Base-by-base conservation (phyloP, 2,888 invertebrate genomes). In the Aporophyla nigra region DNA sequence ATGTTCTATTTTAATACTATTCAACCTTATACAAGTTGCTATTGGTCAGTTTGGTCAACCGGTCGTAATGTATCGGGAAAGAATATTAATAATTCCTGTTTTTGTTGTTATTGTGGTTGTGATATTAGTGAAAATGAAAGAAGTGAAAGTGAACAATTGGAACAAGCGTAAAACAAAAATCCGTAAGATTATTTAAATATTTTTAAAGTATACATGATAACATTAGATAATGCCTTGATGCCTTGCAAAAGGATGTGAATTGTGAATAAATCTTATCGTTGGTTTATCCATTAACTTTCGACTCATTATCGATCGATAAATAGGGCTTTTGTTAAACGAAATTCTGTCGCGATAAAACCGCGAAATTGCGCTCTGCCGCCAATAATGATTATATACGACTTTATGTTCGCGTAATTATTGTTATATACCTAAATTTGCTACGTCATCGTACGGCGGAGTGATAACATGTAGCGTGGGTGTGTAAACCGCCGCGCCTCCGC, bases 401-500 rank as follows among this genome's bases (percentile, higher is more conserved):
- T 74, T 85, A 83, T 76, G 74, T 82, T 80, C 80, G 74, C 78
- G 77, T 76, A 75, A 78, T 83, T 82, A 85, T 85, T 88, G 78
- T 82, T 83, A 76, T 80, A 78, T 81, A 84, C 78, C 66, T 86
- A 80, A 82, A 82, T 76, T 80, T 51, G 71, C 78, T 85, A 87
- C 88, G 91, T 91, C 90, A 91, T 79, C 63, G 61, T 68, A 76
- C 79, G 59, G 75, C 78, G 71, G 70, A 82, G 71, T 90, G 93
- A 92, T 93, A 93, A 92, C 86, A 67, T 66, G 62, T 82, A 77
- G 82, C 84, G 89, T 91, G 92, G 92, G 93, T 91, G 86, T 88
- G 86, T 90, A 79, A 80, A 82, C 88, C 78, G 93, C 93, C 93
- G 94, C 88, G 93, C 92, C 92, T 91, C 92, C 91, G 74, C 93